These are phyloP conservation scores for Amphimallon solstitiale DNA, from an alignment of 2,888 invertebrate genomes.

Conservation along the genomic window DNA sequence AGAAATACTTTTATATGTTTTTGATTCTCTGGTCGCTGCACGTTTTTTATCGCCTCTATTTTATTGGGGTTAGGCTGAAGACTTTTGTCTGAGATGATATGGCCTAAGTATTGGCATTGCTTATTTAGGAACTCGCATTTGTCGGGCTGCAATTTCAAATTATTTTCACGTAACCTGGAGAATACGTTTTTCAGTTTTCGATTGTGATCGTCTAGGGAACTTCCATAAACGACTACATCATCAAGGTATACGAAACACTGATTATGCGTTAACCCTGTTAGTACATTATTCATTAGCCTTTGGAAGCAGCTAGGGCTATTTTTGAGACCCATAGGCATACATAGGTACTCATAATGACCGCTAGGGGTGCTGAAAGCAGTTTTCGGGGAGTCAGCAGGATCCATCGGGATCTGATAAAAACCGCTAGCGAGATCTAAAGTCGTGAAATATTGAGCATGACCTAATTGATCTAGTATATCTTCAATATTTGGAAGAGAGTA, in stretches of 20 bases:
- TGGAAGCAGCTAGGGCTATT: constrained; percentile 36
- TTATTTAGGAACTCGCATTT: constrained; percentile 17
- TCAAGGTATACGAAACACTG: constrained; percentile 56
- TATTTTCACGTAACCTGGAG: background rate
- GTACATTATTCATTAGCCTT: background rate
- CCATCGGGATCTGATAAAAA: no score
- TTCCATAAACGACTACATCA: constrained; percentile 52
- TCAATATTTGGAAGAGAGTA: no score
- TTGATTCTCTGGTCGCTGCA: background rate
- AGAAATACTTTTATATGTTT: constrained; percentile 14
- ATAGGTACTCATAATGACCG: constrained; percentile 47
- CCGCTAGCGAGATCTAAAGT: no score
- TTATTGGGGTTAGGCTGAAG: constrained; percentile 27
- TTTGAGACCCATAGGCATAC: constrained; percentile 52
- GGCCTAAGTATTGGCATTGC: constrained; percentile 13
- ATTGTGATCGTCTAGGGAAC: constrained; percentile 47
- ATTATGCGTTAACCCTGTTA: constrained; percentile 35
- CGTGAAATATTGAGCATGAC: no score
- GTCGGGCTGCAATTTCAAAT: constrained; percentile 21
- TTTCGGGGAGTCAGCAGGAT: no score
- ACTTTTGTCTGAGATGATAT: background rate
- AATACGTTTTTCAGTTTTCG: constrained; percentile 37
- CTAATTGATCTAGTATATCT: no score
- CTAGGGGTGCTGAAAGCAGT: no score
- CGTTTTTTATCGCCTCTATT: constrained; percentile 7